Percentiles rank a stretch among this genome's conserved stretches.
These are phyloP conservation scores for Mythimna pallens DNA, from an alignment of 2,888 invertebrate species.

Conservation along the genomic window DNA sequence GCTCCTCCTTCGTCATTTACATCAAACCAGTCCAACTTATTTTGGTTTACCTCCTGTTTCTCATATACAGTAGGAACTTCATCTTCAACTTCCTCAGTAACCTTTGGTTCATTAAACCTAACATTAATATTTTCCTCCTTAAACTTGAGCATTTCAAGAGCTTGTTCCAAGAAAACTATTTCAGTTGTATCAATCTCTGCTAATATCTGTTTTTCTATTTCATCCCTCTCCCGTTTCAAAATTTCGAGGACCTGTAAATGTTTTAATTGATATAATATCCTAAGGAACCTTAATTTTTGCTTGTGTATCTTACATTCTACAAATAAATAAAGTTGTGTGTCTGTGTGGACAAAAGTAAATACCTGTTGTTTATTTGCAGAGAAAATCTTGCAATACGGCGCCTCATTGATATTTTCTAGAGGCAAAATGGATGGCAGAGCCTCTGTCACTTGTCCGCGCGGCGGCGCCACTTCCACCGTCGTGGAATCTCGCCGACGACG, in stretches of 20 bases:
- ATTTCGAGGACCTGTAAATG: constrained; percentile 92
- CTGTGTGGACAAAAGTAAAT: constrained; percentile 6
- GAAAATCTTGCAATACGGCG: constrained; percentile 94
- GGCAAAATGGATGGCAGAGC: constrained; percentile 74
- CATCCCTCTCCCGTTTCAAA: constrained; percentile 93
- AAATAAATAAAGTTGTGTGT: no score
- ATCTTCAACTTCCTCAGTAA: constrained; percentile 67
- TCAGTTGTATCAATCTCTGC: constrained; percentile 95
- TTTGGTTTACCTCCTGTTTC: constrained; percentile 77
- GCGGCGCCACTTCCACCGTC: constrained; percentile 92
- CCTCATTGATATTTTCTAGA: constrained; percentile 83
- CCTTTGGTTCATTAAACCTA: constrained; percentile 67
- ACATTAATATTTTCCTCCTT: constrained; percentile 84
- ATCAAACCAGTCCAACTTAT: constrained; percentile 87
- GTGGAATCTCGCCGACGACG: constrained; percentile 93
- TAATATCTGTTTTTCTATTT: constrained; percentile 92
- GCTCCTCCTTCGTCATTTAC: constrained; percentile 84
- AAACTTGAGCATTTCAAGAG: constrained; percentile 92
- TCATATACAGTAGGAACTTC: constrained; percentile 77
- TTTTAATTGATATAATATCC: neutral
- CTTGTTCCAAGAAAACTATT: constrained; percentile 96
- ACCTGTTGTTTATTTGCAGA: constrained; percentile 93
- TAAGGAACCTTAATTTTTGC: no score
- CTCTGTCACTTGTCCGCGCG: constrained; percentile 89
- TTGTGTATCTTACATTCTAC: neutral